These are phyloP conservation scores for Heteromormyrus szaboi DNA, from an alignment of 2,797 vertebrate species.

Conservation along the genomic window DNA sequence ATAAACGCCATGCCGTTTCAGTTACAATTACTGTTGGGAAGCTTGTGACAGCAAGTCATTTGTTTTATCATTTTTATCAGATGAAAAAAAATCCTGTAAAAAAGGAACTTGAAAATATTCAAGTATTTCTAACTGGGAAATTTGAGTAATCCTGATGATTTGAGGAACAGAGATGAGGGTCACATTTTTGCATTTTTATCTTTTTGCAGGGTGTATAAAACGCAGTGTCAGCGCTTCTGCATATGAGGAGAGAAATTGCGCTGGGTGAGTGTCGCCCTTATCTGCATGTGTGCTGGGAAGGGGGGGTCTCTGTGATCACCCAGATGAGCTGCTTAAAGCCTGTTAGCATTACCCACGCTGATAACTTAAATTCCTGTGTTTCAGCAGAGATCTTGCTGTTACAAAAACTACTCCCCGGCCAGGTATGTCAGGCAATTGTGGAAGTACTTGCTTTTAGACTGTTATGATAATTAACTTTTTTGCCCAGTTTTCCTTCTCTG, in stretches of 20 bases:
- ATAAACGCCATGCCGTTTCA: background rate
- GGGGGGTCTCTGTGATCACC: background rate
- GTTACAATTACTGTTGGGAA: background rate
- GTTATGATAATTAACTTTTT: slow-evolving; percentile 20
- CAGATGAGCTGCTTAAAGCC: background rate
- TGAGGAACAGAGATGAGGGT: background rate
- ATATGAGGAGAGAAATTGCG: slow-evolving; percentile 44
- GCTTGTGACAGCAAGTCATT: background rate
- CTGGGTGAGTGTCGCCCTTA: slow-evolving; percentile 44
- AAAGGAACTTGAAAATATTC: background rate
- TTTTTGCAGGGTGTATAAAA: slow-evolving; percentile 53
- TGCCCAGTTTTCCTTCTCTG: slow-evolving; percentile 32
- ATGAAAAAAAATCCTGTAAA: background rate
- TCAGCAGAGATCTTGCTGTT: slow-evolving; percentile 43
- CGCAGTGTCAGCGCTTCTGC: slow-evolving; percentile 51
- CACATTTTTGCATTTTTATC: background rate
- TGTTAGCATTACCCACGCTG: background rate
- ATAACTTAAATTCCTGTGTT: slow-evolving; percentile 17
- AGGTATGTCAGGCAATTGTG: slow-evolving; percentile 53
- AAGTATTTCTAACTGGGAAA: background rate
- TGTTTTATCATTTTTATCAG: background rate
- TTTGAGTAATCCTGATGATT: background rate
- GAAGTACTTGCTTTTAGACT: slow-evolving; percentile 35
- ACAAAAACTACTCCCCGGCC: slow-evolving; percentile 60
- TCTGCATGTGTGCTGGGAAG: background rate